phyloP scores from a whole-genome alignment of 2,797 vertebrate species.

The Molossus molossus region DNA sequence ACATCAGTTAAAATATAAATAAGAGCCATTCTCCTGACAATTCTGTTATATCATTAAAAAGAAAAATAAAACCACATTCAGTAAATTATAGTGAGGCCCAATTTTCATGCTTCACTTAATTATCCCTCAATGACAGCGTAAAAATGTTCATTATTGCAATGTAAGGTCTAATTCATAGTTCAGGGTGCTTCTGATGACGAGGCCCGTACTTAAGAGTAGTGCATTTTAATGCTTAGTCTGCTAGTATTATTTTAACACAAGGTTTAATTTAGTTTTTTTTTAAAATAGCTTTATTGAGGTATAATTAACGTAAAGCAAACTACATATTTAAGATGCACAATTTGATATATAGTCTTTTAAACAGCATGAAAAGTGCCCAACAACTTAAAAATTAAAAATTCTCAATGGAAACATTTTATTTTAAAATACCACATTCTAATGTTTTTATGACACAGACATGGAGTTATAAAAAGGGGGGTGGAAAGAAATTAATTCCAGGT shows the following conservation, averaged over 20 bases:
- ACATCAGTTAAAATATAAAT: slow-evolving; percentile 69
- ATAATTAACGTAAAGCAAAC: slow-evolving; percentile 78
- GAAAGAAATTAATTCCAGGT: slow-evolving; percentile 84
- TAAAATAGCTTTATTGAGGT: slow-evolving; percentile 78
- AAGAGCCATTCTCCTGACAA: slow-evolving; percentile 64
- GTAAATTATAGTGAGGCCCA: slow-evolving; percentile 81
- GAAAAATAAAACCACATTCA: slow-evolving; percentile 80
- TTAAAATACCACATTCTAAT: slow-evolving; percentile 86
- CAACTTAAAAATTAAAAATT: slow-evolving; percentile 83
- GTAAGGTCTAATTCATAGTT: slow-evolving; percentile 82
- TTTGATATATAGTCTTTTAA: slow-evolving; percentile 79
- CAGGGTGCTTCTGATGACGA: slow-evolving; percentile 64
- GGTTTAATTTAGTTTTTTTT: slow-evolving; percentile 72
- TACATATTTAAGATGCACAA: slow-evolving; percentile 79
- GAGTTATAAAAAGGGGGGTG: slow-evolving; percentile 83
- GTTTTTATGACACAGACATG: slow-evolving; percentile 82
- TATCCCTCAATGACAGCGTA: slow-evolving; percentile 78
- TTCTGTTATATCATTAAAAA: slow-evolving; percentile 81
- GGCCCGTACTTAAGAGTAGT: slow-evolving; percentile 79
- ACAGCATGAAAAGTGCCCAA: slow-evolving; percentile 86
- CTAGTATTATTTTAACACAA: slow-evolving; percentile 78
- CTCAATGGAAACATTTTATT: slow-evolving; percentile 84
- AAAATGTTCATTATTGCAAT: slow-evolving; percentile 83
- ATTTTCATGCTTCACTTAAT: slow-evolving; percentile 80
- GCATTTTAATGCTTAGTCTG: slow-evolving; percentile 81